Percentiles rank a stretch among this genome's conserved stretches.
Evolutionary conservation across 2,113 vertebrate species (phyloP).

Genomic region (Sinocyclocheilus grahami): DNA sequence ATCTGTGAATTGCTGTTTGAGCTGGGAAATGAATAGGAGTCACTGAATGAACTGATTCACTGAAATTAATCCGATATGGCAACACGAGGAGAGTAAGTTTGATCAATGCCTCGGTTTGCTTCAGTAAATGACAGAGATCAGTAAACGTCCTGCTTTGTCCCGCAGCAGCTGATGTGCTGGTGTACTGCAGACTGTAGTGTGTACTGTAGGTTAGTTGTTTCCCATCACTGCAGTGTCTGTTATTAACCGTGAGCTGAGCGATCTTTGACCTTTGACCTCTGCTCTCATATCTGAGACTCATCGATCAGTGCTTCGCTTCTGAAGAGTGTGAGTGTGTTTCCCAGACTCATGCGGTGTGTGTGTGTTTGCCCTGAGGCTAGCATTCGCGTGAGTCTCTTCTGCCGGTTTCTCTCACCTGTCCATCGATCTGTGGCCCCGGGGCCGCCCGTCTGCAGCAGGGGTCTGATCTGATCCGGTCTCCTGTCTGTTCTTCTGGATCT

Average conservation of each 20-base stretch:
- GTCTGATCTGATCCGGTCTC: not conserved
- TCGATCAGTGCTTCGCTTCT: not conserved
- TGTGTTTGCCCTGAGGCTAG: slow-evolving; percentile 34
- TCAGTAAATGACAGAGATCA: no score
- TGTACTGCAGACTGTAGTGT: not conserved
- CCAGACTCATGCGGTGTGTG: not conserved
- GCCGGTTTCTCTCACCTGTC: not conserved
- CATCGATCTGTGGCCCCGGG: not conserved
- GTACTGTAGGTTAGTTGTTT: not conserved
- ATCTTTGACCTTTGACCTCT: slow-evolving; percentile 5
- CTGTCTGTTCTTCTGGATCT: not conserved
- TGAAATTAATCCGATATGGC: no score
- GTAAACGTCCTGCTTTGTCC: no score
- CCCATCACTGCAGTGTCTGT: not conserved
- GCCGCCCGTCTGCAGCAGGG: no score
- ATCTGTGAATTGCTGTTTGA: no score
- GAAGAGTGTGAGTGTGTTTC: not conserved
- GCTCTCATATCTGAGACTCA: not conserved
- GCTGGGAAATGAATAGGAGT: no score
- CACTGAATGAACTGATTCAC: no score
- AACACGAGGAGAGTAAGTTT: no score
- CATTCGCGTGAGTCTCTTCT: not conserved
- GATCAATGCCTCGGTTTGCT: no score
- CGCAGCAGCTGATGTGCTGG: no score
- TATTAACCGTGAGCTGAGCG: not conserved